Percentiles rank a stretch among this genome's conserved stretches.
phyloP scores from a whole-genome alignment of 2,113 vertebrate species.

The Pica pica region DNA sequence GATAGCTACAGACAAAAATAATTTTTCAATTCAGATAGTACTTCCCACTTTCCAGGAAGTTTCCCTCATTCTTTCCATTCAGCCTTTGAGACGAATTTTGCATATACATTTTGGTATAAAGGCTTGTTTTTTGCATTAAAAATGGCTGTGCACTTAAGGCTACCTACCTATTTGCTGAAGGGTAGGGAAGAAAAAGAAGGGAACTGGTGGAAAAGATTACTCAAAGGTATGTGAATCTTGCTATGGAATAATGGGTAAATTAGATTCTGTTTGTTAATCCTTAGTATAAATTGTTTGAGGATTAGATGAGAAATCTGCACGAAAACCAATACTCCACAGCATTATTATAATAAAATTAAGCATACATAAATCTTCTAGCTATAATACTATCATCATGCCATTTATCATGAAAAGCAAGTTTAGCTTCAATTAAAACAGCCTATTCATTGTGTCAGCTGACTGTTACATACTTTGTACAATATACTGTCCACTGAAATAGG shows the following conservation, averaged over 20 bases:
- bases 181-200: background rate
- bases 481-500: background rate
- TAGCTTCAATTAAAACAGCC: background rate
- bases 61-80: background rate
- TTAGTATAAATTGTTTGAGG: background rate
- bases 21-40: background rate
- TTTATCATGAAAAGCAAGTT: background rate
- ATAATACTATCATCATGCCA: background rate
- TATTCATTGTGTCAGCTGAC: background rate
- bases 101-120: background rate
- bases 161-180: background rate
- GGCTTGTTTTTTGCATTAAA: background rate
- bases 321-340: background rate
- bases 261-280: background rate
- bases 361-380: background rate
- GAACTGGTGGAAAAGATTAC: background rate
- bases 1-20: background rate
- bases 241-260: background rate
- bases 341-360: background rate
- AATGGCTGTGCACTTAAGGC: background rate
- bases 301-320: background rate
- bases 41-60: background rate
- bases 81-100: background rate
- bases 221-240: background rate
- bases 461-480: background rate